phyloP scores from a whole-genome alignment of 2,797 vertebrate genomes.

The Poeciliopsis gracilis region DNA sequence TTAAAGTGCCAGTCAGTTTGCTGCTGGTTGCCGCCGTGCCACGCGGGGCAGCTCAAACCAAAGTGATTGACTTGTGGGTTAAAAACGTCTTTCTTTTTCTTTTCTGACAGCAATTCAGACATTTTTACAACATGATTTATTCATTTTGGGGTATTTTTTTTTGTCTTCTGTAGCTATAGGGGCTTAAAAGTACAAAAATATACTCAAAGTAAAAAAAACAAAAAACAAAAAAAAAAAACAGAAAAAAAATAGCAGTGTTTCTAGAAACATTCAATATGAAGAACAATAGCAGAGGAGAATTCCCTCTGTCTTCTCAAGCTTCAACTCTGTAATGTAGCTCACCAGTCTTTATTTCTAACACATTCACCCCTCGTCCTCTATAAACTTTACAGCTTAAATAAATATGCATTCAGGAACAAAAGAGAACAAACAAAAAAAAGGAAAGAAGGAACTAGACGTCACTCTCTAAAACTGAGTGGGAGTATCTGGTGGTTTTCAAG shows the following conservation, averaged over 20 bases:
- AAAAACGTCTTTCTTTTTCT: constrained; percentile 5
- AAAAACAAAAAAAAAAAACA: not conserved
- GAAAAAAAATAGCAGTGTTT: not conserved
- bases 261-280: constrained; percentile 54
- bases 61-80: constrained; percentile 21
- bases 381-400: constrained; percentile 68
- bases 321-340: constrained; percentile 48
- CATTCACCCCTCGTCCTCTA: constrained; percentile 57
- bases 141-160: not conserved
- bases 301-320: constrained; percentile 11
- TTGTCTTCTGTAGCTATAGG: constrained; percentile 15
- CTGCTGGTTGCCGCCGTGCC: not conserved
- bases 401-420: constrained; percentile 56
- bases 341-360: constrained; percentile 56
- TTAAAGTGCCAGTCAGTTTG: constrained; percentile 1
- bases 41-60: not conserved
- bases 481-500: constrained; percentile 23
- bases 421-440: constrained; percentile 4
- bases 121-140: constrained; percentile 12
- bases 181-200: constrained; percentile 76
- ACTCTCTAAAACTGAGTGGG: constrained; percentile 46
- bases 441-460: not conserved
- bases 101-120: not conserved
- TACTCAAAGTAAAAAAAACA: constrained; percentile 74
- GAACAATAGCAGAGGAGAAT: constrained; percentile 14